Conservation (phyloP, 2,888 invertebrate species). For the Brachyopa scutellaris region DNA sequence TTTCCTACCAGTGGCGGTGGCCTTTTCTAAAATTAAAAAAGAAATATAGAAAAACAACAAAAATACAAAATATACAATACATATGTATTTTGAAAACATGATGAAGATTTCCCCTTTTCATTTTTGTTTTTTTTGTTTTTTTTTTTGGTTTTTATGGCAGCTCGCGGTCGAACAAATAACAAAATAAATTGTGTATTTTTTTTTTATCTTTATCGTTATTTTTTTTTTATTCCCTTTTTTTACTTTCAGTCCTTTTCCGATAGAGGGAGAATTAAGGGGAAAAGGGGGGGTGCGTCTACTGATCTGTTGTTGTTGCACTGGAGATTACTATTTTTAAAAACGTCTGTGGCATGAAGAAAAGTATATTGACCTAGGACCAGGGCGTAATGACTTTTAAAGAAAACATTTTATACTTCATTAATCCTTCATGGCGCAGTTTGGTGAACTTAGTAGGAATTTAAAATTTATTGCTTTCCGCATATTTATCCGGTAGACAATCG, state of each 20-base stretch:
- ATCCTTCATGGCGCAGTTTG: conserved; percentile 10
- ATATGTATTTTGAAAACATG: conserved; percentile 50
- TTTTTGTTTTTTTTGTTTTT: conserved; percentile 16
- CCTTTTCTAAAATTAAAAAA: conserved; percentile 63
- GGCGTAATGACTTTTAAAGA: conserved; percentile 55
- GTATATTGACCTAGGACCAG: conserved; percentile 66
- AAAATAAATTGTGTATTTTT: conserved; percentile 40
- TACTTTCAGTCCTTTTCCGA: not conserved
- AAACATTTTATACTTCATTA: conserved; percentile 38
- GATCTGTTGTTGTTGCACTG: conserved; percentile 33
- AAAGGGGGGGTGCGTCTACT: not conserved
- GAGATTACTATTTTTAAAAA: conserved; percentile 43
- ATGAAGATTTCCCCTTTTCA: conserved; percentile 13
- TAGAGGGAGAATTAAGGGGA: not conserved
- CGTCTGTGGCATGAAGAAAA: conserved; percentile 18
- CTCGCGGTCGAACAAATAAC: conserved; percentile 49
- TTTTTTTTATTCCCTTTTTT: conserved; percentile 19
- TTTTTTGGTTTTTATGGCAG: conserved; percentile 1
- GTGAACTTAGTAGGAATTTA: not conserved
- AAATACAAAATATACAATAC: conserved; percentile 27
- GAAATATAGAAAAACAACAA: conserved; percentile 30
- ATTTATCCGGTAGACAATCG: not conserved
- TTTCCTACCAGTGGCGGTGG: conserved; percentile 50
- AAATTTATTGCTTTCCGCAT: conserved; percentile 19
- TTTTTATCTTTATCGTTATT: conserved; percentile 20